These are phyloP conservation scores for Pipra filicauda DNA, from an alignment of 2,113 vertebrate genomes.

Conservation along the genomic window DNA sequence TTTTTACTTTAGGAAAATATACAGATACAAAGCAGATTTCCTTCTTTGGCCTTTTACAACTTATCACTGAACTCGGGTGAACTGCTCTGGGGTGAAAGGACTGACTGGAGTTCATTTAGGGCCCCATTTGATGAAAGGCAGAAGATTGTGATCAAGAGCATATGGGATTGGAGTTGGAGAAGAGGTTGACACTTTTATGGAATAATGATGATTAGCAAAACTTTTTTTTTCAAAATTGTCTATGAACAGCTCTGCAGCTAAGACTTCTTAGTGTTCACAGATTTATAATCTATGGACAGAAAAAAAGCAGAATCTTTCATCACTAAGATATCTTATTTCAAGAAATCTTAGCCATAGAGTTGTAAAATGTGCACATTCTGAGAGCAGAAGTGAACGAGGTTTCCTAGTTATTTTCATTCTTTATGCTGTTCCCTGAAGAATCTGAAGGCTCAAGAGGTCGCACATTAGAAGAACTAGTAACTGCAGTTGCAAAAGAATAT, in stretches of 20 bases:
- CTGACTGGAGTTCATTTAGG: not conserved
- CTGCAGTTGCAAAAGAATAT: not conserved
- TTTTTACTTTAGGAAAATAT: not conserved
- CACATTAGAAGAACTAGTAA: not conserved
- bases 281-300: constrained; percentile 71
- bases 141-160: constrained; percentile 68
- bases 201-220: constrained; percentile 71
- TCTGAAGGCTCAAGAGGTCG: not conserved
- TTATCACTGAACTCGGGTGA: constrained; percentile 53
- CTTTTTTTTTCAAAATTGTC: not conserved
- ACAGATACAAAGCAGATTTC: not conserved
- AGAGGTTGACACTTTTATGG: constrained; percentile 69
- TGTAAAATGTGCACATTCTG: not conserved
- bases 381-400: not conserved
- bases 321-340: constrained; percentile 25
- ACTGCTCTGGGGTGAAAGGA: constrained; percentile 13
- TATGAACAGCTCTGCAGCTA: constrained; percentile 16
- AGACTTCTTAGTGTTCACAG: constrained; percentile 14
- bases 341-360: not conserved
- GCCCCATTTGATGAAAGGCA: constrained; percentile 70
- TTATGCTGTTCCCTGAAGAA: not conserved
- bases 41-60: constrained; percentile 19
- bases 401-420: not conserved
- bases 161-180: constrained; percentile 27
- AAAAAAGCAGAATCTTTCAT: constrained; percentile 61